Evolutionary conservation across 2,888 invertebrate genomes (phyloP).

Genomic region (Portevinia maculata): DNA sequence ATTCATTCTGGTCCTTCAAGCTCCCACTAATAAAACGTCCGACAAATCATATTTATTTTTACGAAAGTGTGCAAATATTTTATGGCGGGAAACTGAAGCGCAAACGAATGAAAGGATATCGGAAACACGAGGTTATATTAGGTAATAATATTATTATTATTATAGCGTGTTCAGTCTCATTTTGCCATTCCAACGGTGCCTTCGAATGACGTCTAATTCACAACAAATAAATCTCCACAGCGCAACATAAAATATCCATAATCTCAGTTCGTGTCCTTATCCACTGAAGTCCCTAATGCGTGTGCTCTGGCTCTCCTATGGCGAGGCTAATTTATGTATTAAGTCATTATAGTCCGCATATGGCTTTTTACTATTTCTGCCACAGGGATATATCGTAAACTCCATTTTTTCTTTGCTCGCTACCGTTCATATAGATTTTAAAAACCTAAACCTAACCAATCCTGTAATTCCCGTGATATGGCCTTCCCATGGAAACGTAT

Average conservation of each 20-base stretch:
- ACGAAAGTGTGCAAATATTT: slow-evolving; percentile 2
- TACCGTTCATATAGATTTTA: background rate
- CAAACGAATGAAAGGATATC: slow-evolving; percentile 30
- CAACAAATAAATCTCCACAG: slow-evolving; percentile 38
- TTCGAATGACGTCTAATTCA: slow-evolving; percentile 37
- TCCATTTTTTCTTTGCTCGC: slow-evolving; percentile 27
- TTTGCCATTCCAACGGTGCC: background rate
- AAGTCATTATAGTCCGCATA: slow-evolving; percentile 57
- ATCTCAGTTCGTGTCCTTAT: background rate
- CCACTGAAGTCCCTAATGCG: slow-evolving; percentile 41
- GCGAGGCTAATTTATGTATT: slow-evolving; percentile 61
- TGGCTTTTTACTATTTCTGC: background rate
- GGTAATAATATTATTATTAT: slow-evolving; percentile 42
- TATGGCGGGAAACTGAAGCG: background rate
- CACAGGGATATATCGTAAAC: background rate
- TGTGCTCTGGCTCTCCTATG: slow-evolving; percentile 23
- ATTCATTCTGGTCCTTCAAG: slow-evolving; percentile 14
- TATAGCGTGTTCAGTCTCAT: background rate
- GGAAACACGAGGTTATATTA: slow-evolving; percentile 21
- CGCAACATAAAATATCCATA: slow-evolving; percentile 10
- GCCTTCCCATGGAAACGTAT: background rate
- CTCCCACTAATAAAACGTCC: slow-evolving; percentile 25
- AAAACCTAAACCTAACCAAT: slow-evolving; percentile 17
- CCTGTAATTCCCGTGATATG: background rate
- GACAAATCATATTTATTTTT: slow-evolving; percentile 47